phyloP scores from a whole-genome alignment of 2,797 vertebrate species.

The Myotis pilosus region DNA sequence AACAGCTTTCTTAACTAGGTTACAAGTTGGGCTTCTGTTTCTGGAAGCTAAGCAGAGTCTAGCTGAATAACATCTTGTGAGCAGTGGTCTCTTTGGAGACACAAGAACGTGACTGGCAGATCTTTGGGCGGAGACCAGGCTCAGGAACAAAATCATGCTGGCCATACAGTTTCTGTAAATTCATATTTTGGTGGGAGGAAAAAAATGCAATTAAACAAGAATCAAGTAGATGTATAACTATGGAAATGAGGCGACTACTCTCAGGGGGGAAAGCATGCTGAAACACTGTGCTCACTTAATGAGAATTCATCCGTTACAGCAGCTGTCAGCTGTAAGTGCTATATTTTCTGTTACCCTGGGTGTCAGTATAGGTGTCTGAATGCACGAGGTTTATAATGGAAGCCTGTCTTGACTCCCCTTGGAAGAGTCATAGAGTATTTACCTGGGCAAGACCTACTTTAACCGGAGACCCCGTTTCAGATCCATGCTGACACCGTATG shows the following conservation, averaged over 20 bases:
- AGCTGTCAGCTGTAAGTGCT: background rate
- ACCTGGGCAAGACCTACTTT: background rate
- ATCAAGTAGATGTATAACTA: background rate
- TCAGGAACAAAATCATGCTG: background rate
- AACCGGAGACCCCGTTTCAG: background rate
- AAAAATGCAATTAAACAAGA: constrained; percentile 24
- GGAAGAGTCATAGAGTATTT: background rate
- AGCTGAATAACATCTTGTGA: background rate
- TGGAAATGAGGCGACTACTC: background rate
- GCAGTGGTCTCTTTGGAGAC: constrained; percentile 3
- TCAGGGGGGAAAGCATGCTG: background rate
- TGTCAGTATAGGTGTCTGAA: background rate
- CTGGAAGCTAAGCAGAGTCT: constrained; percentile 42
- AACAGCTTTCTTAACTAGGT: constrained; percentile 60
- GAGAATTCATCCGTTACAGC: background rate
- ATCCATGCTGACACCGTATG: background rate
- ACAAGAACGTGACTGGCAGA: background rate
- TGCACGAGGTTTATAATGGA: background rate
- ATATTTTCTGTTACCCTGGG: background rate
- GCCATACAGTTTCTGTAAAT: background rate
- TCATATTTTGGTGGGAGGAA: background rate
- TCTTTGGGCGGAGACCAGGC: background rate
- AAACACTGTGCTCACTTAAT: background rate
- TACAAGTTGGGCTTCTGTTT: constrained; percentile 61
- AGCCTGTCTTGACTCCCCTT: background rate